These are phyloP conservation scores for Drosophila greeni DNA, from an alignment of 2,888 invertebrate genomes.

Conservation along the genomic window DNA sequence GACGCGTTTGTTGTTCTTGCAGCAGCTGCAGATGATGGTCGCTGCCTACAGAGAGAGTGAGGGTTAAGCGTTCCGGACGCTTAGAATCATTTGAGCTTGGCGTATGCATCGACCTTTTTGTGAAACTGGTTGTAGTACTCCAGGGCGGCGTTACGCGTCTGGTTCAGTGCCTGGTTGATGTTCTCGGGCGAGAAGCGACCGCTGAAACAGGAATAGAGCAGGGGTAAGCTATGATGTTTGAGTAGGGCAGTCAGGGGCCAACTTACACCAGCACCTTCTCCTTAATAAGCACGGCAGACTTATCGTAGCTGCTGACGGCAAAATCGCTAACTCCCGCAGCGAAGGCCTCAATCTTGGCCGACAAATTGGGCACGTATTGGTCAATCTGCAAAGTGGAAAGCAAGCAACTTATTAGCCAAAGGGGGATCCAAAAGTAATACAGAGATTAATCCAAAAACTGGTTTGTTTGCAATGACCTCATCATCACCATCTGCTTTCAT, in stretches of 20 bases:
- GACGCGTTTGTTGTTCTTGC: conserved; percentile 44
- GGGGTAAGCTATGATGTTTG: conserved; percentile 69
- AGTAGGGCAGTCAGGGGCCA: background rate
- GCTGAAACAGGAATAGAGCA: conserved; percentile 78
- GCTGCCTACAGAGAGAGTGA: conserved; percentile 12
- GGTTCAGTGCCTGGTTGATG: conserved; percentile 85
- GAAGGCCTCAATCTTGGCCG: conserved; percentile 82
- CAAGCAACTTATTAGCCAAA: conserved; percentile 5
- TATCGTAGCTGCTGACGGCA: conserved; percentile 80
- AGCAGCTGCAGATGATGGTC: conserved; percentile 33
- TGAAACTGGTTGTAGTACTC: conserved; percentile 87
- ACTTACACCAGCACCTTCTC: conserved; percentile 90
- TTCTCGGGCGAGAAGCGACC: conserved; percentile 89
- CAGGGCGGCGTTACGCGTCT: conserved; percentile 83
- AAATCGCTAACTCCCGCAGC: conserved; percentile 79
- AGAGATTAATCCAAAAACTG: conserved; percentile 23
- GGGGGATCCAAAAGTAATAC: background rate
- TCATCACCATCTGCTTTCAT: conserved; percentile 41
- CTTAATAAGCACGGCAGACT: conserved; percentile 82
- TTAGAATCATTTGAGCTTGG: conserved; percentile 84
- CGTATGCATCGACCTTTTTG: conserved; percentile 87
- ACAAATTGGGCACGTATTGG: conserved; percentile 85
- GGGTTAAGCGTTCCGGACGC: conserved; percentile 65
- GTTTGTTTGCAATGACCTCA: conserved; percentile 35
- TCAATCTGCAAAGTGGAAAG: conserved; percentile 81